These are phyloP conservation scores for Entomyzon cyanotis DNA, from an alignment of 2,113 vertebrate species.

Conservation along the genomic window DNA sequence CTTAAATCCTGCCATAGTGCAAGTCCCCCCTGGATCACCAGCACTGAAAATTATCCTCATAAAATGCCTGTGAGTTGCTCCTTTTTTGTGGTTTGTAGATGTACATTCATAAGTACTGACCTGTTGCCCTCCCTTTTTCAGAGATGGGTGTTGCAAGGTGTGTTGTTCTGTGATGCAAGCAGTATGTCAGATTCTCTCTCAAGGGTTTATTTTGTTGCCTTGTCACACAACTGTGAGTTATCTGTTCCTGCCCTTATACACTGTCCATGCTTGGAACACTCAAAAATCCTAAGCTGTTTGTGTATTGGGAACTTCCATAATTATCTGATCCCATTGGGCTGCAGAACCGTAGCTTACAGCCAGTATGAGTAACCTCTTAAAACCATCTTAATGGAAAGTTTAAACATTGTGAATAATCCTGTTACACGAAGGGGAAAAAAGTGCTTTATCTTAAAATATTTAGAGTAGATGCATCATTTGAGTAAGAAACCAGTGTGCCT, in stretches of 20 bases:
- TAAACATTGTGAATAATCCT: neutral
- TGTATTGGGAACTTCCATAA: neutral
- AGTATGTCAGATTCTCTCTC: neutral
- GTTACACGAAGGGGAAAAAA: neutral
- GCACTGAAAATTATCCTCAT: neutral
- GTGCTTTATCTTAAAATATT: neutral
- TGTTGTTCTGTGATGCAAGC: neutral
- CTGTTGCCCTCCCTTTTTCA: neutral
- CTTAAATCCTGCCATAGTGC: neutral
- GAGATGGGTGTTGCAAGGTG: neutral
- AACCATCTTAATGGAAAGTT: neutral
- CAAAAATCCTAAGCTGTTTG: neutral
- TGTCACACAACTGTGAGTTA: neutral
- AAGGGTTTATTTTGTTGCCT: neutral
- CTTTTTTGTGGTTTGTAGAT: neutral
- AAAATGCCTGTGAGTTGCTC: neutral
- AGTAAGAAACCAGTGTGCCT: neutral
- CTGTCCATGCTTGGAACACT: neutral
- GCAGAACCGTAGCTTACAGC: neutral
- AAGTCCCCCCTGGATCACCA: neutral
- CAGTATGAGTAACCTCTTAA: neutral
- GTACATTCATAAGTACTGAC: rapidly evolving
- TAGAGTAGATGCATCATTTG: neutral
- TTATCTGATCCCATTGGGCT: neutral
- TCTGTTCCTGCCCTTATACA: neutral